A percentile compares a stretch with the other conserved stretches of the same genome.
phyloP scores from a whole-genome alignment of 1,140 invertebrate species.

The Euura lappo region DNA sequence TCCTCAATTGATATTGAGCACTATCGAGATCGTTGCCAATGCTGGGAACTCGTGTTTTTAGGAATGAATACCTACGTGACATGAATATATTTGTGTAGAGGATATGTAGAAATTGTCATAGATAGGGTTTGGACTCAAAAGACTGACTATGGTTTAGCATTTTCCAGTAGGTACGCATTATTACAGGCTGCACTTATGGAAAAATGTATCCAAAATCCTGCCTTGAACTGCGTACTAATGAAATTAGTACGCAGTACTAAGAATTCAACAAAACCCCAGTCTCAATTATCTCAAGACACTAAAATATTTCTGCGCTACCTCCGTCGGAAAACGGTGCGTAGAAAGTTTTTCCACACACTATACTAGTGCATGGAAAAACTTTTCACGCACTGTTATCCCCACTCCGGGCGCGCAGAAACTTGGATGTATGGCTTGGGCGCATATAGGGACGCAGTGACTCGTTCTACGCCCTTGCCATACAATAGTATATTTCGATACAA shows the following conservation, averaged over 20 bases:
- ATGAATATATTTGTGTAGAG: not conserved
- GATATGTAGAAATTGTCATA: not conserved
- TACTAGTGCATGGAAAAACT: too few species aligned
- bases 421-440: too few species aligned
- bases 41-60: not conserved
- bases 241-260: not conserved
- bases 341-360: too few species aligned
- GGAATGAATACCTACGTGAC: not conserved
- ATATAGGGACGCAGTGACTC: too few species aligned
- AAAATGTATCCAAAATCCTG: not conserved
- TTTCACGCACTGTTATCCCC: too few species aligned
- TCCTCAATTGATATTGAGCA: conserved; percentile 57
- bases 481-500: too few species aligned
- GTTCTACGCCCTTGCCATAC: too few species aligned
- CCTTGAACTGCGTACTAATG: not conserved
- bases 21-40: conserved; percentile 36
- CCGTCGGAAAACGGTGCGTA: too few species aligned
- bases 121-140: not conserved
- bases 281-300: too few species aligned
- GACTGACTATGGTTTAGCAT: conserved; percentile 3
- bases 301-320: too few species aligned
- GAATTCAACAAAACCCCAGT: too few species aligned
- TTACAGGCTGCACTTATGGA: not conserved
- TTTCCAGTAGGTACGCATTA: not conserved
- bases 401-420: too few species aligned